Base-by-base conservation (phyloP, 2,797 vertebrate species). In the Chromis chromis region DNA sequence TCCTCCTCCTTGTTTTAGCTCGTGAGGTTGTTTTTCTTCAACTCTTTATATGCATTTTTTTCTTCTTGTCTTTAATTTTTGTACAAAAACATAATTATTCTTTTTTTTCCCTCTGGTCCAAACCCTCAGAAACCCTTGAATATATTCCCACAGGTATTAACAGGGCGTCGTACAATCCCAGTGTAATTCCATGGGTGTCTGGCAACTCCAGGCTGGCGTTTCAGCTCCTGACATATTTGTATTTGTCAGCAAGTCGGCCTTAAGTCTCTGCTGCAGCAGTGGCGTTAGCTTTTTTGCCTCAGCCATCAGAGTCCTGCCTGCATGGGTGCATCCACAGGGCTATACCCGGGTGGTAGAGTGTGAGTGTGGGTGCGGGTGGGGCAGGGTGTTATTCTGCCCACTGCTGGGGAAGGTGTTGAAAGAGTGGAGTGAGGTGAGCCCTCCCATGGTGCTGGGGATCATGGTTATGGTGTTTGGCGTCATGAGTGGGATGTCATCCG, bases 311-410 rank as follows among this genome's bases (percentile, higher is more conserved):
- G 89, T 91, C 79, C 57, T 59, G 79, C 75, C 78, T 79, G 74
- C 27, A 19, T 33, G 66, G 68, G 64, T 74, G 66, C 31, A 28
- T 81, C 69, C 78, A 78, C 33, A 60, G 85, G 96, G 97, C 97
- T 99, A 99, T 99, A 99, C 98, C 95, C 98, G 96, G 94, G 98
- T 99, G 94, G 98, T 99, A 93, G 98, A 99, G 94, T 99, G 98
- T 94, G 98, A 98, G 85, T 98, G 98, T 42, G 96, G 95, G 55
- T 96, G 96, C 9, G 96, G 95, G 78, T 97, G 98, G 82, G 98
- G 98, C 93, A 99, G 95, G 81, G 97, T 99, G 92, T 97, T 99
- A 91, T 98, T 99, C 93, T 99, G 98, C 95, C 97, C 95, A 81
- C 95, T 95, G 1, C 95, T 96, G 88, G 98, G 96, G 91, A 96